These are phyloP conservation scores for Nomada lathburiana DNA, from an alignment of 2,888 invertebrate genomes.

Conservation along the genomic window DNA sequence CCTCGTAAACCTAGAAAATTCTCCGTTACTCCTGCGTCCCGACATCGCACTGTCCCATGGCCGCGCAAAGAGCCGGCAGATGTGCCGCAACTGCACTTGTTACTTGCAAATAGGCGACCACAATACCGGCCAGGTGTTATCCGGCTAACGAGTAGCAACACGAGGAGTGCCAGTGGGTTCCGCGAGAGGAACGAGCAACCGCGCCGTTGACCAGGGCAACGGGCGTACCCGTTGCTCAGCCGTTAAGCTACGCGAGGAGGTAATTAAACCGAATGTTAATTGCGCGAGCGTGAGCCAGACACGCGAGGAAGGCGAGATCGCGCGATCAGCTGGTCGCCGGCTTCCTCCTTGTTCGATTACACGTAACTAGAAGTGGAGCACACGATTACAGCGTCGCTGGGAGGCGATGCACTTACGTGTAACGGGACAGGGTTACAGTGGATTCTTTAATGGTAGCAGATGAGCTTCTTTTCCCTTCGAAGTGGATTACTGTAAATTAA, in stretches of 20 bases:
- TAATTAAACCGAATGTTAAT: conserved; percentile 65
- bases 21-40: no score
- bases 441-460: no score
- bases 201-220: conserved; percentile 47
- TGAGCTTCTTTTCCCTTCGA: no score
- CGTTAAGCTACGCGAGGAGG: conserved; percentile 44
- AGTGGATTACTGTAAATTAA: background rate
- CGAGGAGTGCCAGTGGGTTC: conserved; percentile 31
- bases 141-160: conserved; percentile 38
- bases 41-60: no score
- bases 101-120: conserved; percentile 28
- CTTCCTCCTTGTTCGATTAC: conserved; percentile 2
- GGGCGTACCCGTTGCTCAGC: conserved; percentile 43
- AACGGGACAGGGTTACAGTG: no score
- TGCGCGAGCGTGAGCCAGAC: conserved; percentile 51
- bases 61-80: no score
- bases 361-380: no score
- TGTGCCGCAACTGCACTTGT: background rate
- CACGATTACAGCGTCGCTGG: no score
- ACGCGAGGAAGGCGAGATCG: conserved; percentile 36
- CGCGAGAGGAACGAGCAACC: conserved; percentile 30
- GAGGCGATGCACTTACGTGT: no score
- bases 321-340: conserved; percentile 30
- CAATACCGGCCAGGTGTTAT: conserved; percentile 57
- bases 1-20: no score